phyloP scores from a whole-genome alignment of 2,797 vertebrate species.

The Mormyrus hasselquistii region DNA sequence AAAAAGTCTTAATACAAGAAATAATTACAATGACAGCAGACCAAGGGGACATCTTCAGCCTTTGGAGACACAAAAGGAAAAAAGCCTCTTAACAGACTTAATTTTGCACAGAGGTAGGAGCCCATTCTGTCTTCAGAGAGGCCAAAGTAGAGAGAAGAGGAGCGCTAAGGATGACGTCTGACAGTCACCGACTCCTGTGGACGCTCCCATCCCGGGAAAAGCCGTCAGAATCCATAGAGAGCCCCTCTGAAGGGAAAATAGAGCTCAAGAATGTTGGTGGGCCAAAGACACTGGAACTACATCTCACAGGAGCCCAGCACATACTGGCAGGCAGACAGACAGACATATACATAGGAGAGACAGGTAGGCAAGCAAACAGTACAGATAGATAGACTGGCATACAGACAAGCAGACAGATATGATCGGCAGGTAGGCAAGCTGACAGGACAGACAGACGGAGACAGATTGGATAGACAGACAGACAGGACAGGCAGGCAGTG shows the following conservation, averaged over 20 bases:
- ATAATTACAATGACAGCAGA: background rate
- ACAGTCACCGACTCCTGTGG: background rate
- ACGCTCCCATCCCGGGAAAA: background rate
- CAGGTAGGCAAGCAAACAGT: background rate
- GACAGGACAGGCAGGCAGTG: background rate
- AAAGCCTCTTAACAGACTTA: background rate
- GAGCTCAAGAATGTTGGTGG: background rate
- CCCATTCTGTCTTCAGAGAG: background rate
- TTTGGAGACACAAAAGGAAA: background rate
- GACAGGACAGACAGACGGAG: background rate
- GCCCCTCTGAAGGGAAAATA: background rate
- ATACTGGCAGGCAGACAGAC: background rate
- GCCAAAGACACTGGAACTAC: background rate
- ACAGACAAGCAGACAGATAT: background rate
- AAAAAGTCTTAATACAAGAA: background rate
- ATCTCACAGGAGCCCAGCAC: background rate
- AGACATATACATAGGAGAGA: background rate
- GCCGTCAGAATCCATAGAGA: background rate
- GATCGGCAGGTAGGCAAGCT: background rate
- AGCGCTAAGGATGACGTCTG: background rate
- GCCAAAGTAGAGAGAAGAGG: background rate
- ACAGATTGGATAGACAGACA: background rate
- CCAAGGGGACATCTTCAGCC: background rate
- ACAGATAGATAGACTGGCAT: too few relatives aligned
- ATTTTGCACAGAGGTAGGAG: background rate